Conservation (phyloP, 2,888 invertebrate genomes). For the Belgica antarctica region DNA sequence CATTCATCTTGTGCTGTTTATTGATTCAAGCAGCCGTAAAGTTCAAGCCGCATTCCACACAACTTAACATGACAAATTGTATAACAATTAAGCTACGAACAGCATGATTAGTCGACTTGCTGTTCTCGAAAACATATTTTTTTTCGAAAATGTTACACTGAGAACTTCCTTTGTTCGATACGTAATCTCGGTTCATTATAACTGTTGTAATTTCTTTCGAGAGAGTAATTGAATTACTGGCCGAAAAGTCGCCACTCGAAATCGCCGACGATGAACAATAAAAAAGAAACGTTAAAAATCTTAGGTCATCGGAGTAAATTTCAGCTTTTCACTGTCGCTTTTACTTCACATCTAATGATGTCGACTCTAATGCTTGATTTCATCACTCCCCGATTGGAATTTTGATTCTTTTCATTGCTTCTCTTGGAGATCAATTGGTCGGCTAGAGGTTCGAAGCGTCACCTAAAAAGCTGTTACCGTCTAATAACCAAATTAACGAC, state of each 20-base stretch:
- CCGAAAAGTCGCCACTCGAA: slow-evolving; percentile 9
- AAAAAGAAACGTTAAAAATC: background rate
- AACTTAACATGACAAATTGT: background rate
- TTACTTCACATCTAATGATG: background rate
- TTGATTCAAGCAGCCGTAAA: too few relatives aligned
- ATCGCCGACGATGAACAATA: background rate
- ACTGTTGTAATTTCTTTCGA: background rate
- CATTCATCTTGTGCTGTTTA: slow-evolving; percentile 3
- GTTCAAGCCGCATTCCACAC: background rate
- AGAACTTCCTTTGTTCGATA: background rate
- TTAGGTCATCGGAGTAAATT: background rate
- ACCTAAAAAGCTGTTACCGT: background rate
- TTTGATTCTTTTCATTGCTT: background rate
- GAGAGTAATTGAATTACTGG: slow-evolving; percentile 9
- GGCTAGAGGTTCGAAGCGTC: background rate
- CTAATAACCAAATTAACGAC: background rate
- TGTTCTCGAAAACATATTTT: too few relatives aligned
- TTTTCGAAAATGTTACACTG: too few relatives aligned
- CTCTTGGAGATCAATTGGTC: background rate
- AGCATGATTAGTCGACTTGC: too few relatives aligned
- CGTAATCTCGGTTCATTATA: slow-evolving; percentile 13
- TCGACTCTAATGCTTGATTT: background rate
- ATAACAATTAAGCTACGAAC: background rate
- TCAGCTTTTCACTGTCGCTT: slow-evolving; percentile 8
- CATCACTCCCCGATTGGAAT: background rate